A percentile compares a stretch with the other conserved stretches of the same genome.
Conservation (phyloP, 2,888 invertebrate genomes). For the Chydorus sphaericus region DNA sequence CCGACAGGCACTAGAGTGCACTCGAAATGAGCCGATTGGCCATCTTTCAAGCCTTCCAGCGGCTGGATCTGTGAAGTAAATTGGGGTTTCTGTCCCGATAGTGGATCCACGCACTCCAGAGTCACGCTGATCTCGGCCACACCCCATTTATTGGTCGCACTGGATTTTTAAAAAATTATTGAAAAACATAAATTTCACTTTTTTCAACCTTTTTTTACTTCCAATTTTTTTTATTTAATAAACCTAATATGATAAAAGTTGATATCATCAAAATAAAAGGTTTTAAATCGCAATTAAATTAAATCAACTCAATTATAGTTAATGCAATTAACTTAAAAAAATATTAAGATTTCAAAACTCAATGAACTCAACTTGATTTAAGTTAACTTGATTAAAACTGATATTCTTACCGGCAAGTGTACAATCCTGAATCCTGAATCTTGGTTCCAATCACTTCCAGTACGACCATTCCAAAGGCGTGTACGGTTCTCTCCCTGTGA, state of each 20-base stretch:
- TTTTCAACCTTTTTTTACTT: no score
- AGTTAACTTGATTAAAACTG: neutral
- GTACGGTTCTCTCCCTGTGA: conserved; percentile 79
- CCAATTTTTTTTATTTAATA: no score
- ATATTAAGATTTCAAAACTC: no score
- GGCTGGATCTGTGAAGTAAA: conserved; percentile 72
- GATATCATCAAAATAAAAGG: neutral
- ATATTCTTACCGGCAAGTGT: conserved; percentile 51
- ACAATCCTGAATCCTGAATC: conserved; percentile 78
- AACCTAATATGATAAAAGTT: no score
- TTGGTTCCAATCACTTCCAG: conserved; percentile 89
- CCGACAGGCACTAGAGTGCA: conserved; percentile 85
- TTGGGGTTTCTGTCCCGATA: conserved; percentile 69
- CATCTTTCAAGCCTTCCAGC: conserved; percentile 71
- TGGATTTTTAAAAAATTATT: neutral
- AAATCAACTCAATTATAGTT: neutral
- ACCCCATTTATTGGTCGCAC: conserved; percentile 79
- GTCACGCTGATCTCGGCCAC: conserved; percentile 70
- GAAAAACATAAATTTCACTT: no score
- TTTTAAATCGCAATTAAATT: neutral
- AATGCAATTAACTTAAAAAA: neutral
- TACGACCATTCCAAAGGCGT: conserved; percentile 95
- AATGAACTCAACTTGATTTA: neutral
- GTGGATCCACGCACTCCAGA: conserved; percentile 62
- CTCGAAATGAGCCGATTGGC: conserved; percentile 88